Conservation (phyloP, 1,140 invertebrate species). For the Ditylenchus dipsaci region DNA sequence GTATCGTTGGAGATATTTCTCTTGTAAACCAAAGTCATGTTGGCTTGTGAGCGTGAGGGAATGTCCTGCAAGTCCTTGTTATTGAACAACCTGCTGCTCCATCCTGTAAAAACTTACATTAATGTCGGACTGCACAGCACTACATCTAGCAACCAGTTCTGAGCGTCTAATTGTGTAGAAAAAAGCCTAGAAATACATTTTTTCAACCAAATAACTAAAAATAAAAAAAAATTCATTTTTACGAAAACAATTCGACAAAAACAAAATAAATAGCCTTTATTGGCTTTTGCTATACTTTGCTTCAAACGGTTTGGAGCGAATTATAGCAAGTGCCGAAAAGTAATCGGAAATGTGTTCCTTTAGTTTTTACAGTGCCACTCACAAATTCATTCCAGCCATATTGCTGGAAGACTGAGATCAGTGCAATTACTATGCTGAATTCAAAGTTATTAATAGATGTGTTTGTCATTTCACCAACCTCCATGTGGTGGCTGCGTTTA, state of each 20-base stretch:
- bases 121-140: background rate
- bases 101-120: background rate
- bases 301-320: too few relatives aligned
- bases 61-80: too few relatives aligned
- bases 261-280: too few relatives aligned
- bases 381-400: conserved; percentile 33
- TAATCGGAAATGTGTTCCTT: background rate
- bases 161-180: background rate
- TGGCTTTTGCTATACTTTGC: too few relatives aligned
- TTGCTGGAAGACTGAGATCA: conserved; percentile 17
- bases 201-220: too few relatives aligned
- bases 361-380: background rate
- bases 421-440: conserved; percentile 17
- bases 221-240: too few relatives aligned
- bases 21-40: conserved; percentile 24
- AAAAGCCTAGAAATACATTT: background rate
- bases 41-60: background rate
- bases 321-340: too few relatives aligned
- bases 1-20: conserved; percentile 15
- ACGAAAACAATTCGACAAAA: too few relatives aligned
- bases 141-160: background rate
- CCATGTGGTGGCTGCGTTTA: conserved; percentile 8
- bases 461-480: background rate
- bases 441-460: background rate
- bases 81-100: too few relatives aligned